Evolutionary conservation across 2,888 invertebrate species (phyloP), one percentile per base, ranked within the genome.

Genomic region (Drosophila bunnanda): DNA sequence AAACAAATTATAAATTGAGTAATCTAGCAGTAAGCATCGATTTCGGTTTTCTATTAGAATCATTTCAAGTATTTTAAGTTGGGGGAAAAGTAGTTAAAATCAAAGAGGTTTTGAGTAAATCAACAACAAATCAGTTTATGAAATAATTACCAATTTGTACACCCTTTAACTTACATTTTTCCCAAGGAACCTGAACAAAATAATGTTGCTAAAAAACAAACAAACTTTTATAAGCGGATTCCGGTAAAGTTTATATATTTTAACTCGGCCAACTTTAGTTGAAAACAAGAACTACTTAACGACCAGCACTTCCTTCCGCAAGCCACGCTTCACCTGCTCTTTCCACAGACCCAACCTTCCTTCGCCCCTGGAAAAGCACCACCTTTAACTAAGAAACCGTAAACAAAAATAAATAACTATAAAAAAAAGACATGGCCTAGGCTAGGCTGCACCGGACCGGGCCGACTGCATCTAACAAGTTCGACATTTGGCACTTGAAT

Each of bases 401-500:
- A 71, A 71, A 72, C 46, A 71, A 72, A 62, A 72, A 52, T 46
- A 44, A 76, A 60, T 65, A 76, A 69, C 52, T 46, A 39, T 30
- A 58, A 74, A 80, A 75, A 68, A 50, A 57, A 50, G n/a, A 41
- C 48, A 22, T 43, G 53, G 44, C 58, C 54, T 85, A 81, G 74
- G 71, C 80, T 56, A 59, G 69, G 75, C 55, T 25, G 15, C 2
- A 15, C n/a, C 53, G 39, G 69, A 15, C 25, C 15, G 25, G n/a
- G 69, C 74, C 74, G 73, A 71, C 71, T 74, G 75, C 88, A 73
- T 77, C 86, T 85, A 83, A 85, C 88, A 82, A 82, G 75, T 85
- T 88, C 88, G 83, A 85, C 86, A 82, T 82, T 83, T 85, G 88
- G 86, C 86, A 88, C 88, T 88, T 85, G 82, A 83, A 88, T 86